Percentiles rank a stretch among this genome's conserved stretches.
Conservation (phyloP, 2,113 vertebrate genomes). For the Pungitius pungitius region DNA sequence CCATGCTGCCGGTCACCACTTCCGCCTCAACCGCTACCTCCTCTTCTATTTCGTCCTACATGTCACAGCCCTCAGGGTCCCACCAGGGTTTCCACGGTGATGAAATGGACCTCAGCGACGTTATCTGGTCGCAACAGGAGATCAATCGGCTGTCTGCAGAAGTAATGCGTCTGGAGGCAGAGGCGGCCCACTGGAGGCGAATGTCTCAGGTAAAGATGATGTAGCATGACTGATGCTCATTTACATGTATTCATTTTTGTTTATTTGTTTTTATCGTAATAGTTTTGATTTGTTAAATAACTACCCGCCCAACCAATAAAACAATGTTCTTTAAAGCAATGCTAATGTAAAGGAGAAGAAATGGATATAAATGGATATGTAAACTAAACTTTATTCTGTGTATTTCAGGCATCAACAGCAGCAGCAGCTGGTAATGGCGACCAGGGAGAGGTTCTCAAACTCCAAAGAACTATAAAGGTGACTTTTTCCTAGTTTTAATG, state of each 20-base stretch:
- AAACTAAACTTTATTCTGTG: neutral
- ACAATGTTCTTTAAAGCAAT: neutral
- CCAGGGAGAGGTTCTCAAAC: constrained; percentile 86
- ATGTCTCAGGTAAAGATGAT: constrained; percentile 85
- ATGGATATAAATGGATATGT: neutral
- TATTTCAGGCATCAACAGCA: constrained; percentile 81
- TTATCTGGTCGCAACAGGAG: constrained; percentile 96
- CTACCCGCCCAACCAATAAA: neutral
- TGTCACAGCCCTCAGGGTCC: constrained; percentile 67
- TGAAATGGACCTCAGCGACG: constrained; percentile 92
- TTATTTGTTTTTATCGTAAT: neutral
- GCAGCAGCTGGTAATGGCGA: constrained; percentile 82
- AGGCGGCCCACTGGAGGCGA: constrained; percentile 90
- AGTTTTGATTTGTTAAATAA: neutral
- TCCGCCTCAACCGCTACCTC: constrained; percentile 70
- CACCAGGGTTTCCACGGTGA: constrained; percentile 88
- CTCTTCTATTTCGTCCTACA: constrained; percentile 73
- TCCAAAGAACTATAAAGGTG: constrained; percentile 92
- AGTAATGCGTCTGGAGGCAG: constrained; percentile 88
- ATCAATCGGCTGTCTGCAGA: constrained; percentile 93
- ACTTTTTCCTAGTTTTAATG: constrained; percentile 21
- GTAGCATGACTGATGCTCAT: neutral
- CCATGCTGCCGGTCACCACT: constrained; percentile 70
- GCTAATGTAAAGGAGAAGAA: neutral
- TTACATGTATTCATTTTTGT: neutral